Conservation (phyloP, 1,140 invertebrate genomes). For the Melipona quadrifasciata region DNA sequence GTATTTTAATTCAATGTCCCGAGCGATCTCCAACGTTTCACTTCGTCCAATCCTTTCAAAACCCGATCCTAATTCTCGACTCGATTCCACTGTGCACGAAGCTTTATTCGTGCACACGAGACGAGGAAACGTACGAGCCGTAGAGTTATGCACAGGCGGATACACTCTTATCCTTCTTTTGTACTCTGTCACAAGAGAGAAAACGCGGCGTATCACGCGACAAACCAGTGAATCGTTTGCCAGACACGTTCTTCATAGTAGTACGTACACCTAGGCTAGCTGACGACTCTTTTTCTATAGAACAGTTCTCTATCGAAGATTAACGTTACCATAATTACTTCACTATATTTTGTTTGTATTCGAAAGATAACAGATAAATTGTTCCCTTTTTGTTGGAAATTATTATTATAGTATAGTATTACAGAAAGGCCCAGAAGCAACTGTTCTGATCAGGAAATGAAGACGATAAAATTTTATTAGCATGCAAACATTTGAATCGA, state of each 20-base stretch:
- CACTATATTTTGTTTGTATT: background rate
- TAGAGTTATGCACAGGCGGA: slow-evolving; percentile 10
- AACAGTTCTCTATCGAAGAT: background rate
- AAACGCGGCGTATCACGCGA: slow-evolving; percentile 38
- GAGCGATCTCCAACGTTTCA: background rate
- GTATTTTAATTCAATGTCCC: background rate
- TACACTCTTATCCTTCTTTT: slow-evolving; percentile 46
- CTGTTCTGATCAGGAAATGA: too few species aligned
- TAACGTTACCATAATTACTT: slow-evolving; percentile 14
- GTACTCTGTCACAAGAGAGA: slow-evolving; percentile 15
- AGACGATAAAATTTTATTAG: too few species aligned
- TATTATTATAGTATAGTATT: background rate
- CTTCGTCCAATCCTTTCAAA: background rate
- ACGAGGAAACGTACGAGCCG: background rate
- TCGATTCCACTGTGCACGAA: slow-evolving; percentile 1
- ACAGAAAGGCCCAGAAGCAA: too few species aligned
- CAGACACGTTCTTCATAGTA: slow-evolving; percentile 20
- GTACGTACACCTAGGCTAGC: background rate
- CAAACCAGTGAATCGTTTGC: slow-evolving; percentile 33
- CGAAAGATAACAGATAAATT: background rate
- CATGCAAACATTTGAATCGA: too few species aligned
- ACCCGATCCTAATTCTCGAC: background rate
- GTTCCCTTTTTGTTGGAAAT: background rate
- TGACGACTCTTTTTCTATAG: background rate
- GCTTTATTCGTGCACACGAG: slow-evolving; percentile 7